phyloP scores from a whole-genome alignment of 1,140 invertebrate genomes.

The Bilobella aurantiaca region DNA sequence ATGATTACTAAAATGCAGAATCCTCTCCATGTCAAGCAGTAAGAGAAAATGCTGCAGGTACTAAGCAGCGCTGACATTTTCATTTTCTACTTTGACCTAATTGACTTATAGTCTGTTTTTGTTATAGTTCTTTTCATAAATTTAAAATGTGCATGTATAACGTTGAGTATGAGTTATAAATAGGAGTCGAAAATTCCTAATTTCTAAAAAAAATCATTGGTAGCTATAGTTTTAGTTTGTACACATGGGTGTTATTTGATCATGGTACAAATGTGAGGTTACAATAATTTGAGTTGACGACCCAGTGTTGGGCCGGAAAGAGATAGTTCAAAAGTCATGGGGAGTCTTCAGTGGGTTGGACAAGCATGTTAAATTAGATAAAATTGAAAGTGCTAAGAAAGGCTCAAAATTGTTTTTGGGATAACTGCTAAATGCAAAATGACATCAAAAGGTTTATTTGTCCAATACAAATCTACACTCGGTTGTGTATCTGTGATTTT shows the following conservation, averaged over 20 bases:
- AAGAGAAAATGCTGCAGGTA: background rate
- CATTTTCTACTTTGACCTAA: background rate
- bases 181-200: too few relatives aligned
- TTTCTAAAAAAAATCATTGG: too few relatives aligned
- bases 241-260: too few relatives aligned
- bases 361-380: constrained; percentile 3
- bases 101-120: background rate
- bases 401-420: too few relatives aligned
- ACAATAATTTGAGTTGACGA: too few relatives aligned
- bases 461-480: constrained; percentile 18
- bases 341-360: background rate
- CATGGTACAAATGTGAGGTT: background rate
- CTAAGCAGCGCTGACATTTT: background rate
- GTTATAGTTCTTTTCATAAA: background rate
- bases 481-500: constrained; percentile 32
- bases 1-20: too few relatives aligned
- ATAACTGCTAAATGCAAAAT: too few relatives aligned
- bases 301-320: too few relatives aligned
- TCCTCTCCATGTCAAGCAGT: background rate
- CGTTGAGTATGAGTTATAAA: too few relatives aligned
- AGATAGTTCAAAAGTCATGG: background rate
- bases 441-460: too few relatives aligned
- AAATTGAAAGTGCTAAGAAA: too few relatives aligned
- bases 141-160: background rate
- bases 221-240: background rate